Conservation (phyloP, 1,140 invertebrate genomes). For the Latrodectus geometricus region DNA sequence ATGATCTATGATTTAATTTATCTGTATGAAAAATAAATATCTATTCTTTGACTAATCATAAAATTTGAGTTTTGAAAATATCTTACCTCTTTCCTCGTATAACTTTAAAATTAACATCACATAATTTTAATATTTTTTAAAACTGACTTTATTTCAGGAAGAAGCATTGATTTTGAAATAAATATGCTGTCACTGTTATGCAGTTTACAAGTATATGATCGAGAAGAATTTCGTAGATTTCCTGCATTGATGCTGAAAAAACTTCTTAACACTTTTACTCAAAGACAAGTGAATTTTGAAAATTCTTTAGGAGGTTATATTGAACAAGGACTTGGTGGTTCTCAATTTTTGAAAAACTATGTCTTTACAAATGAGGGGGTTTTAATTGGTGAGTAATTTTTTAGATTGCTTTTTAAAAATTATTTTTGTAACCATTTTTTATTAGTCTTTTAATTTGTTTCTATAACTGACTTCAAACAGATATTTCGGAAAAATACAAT, state of each 20-base stretch:
- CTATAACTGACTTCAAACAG: no score
- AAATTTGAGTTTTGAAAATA: no score
- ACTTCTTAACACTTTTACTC: background rate
- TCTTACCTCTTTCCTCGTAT: no score
- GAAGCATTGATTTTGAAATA: conserved; percentile 32
- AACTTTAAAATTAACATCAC: no score
- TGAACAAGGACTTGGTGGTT: conserved; percentile 49
- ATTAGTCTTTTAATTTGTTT: background rate
- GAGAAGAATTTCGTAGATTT: background rate
- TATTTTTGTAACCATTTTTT: background rate
- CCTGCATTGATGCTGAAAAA: conserved; percentile 11
- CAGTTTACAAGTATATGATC: conserved; percentile 25
- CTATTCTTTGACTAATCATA: no score
- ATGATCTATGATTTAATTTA: no score
- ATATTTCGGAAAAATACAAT: no score
- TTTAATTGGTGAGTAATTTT: conserved; percentile 28
- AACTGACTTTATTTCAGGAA: conserved; percentile 10
- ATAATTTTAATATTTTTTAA: background rate
- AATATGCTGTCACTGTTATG: conserved; percentile 1
- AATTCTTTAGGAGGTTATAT: conserved; percentile 33
- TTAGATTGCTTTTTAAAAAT: background rate
- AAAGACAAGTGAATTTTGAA: background rate
- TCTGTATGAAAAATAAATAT: no score
- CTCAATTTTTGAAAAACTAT: conserved; percentile 32
- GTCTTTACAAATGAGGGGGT: conserved; percentile 24